Evolutionary conservation across 2,888 invertebrate species (phyloP).

Genomic region (Spisula subtruncata): DNA sequence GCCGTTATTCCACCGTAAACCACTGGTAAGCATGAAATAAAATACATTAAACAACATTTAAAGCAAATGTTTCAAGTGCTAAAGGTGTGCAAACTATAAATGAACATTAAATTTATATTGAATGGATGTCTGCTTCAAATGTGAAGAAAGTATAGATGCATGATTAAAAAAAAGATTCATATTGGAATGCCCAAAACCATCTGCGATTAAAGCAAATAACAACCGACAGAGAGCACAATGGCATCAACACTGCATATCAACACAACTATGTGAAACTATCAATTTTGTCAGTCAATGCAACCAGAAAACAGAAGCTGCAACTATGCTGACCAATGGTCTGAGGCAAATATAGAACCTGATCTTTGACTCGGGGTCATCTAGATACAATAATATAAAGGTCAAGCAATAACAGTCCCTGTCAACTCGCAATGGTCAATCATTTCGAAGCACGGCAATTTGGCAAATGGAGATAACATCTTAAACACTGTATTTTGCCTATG

Average conservation of each 20-base stretch:
- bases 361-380: conserved; percentile 19
- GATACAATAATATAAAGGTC: conserved; percentile 15
- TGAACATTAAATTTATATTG: too few species aligned
- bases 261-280: not conserved
- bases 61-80: too few species aligned
- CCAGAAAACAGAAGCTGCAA: not conserved
- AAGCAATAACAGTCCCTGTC: conserved; percentile 26
- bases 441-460: conserved; percentile 34
- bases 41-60: too few species aligned
- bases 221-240: too few species aligned
- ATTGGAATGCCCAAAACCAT: not conserved
- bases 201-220: not conserved
- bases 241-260: not conserved
- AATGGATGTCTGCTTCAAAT: too few species aligned
- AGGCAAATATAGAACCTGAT: not conserved
- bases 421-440: conserved; percentile 27
- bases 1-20: too few species aligned
- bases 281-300: conserved; percentile 12
- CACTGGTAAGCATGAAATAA: too few species aligned
- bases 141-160: too few species aligned
- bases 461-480: conserved; percentile 27
- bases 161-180: not conserved
- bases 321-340: conserved; percentile 8
- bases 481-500: conserved; percentile 29
- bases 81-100: too few species aligned